Percentiles rank a stretch among this genome's conserved stretches.
These are phyloP conservation scores for Adelges cooleyi DNA, from an alignment of 1,140 invertebrate genomes.

Conservation along the genomic window DNA sequence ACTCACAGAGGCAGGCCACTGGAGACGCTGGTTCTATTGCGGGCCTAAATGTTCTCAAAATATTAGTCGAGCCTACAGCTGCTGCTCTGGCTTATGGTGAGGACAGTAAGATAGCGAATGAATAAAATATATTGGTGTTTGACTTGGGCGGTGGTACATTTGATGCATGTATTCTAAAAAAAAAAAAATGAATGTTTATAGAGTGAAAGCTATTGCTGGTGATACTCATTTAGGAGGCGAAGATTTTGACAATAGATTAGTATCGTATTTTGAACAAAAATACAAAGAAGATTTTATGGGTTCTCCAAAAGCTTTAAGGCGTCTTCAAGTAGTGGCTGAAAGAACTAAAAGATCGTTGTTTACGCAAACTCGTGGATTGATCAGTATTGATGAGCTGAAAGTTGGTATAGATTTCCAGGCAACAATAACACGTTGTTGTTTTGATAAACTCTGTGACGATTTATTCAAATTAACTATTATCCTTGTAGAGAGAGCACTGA, in stretches of 20 bases:
- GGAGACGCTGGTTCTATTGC: no score
- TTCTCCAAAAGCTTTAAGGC: slow-evolving; percentile 41
- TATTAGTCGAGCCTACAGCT: no score
- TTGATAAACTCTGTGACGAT: slow-evolving; percentile 78
- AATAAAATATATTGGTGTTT: no score
- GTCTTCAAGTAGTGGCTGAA: slow-evolving; percentile 53
- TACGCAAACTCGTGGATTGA: slow-evolving; percentile 52
- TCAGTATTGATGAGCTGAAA: slow-evolving; percentile 59
- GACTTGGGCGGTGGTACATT: no score
- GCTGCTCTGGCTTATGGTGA: no score
- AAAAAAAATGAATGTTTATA: no score
- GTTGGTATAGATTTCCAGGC: slow-evolving; percentile 63
- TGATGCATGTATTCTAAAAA: no score
- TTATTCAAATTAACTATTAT: slow-evolving; percentile 47
- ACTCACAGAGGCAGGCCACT: no score
- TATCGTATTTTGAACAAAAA: slow-evolving; percentile 54
- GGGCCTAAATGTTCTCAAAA: no score
- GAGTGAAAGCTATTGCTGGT: no score
- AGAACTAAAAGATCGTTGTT: slow-evolving; percentile 67
- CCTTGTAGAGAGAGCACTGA: slow-evolving; percentile 49
- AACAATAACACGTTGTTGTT: slow-evolving; percentile 55
- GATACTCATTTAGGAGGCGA: no score
- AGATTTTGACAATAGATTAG: slow-evolving; percentile 70
- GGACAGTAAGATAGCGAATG: no score
- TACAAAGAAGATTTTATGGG: slow-evolving; percentile 42